A percentile compares a stretch with the other conserved stretches of the same genome.
phyloP scores from a whole-genome alignment of 2,113 vertebrate species.

The Entomyzon cyanotis region DNA sequence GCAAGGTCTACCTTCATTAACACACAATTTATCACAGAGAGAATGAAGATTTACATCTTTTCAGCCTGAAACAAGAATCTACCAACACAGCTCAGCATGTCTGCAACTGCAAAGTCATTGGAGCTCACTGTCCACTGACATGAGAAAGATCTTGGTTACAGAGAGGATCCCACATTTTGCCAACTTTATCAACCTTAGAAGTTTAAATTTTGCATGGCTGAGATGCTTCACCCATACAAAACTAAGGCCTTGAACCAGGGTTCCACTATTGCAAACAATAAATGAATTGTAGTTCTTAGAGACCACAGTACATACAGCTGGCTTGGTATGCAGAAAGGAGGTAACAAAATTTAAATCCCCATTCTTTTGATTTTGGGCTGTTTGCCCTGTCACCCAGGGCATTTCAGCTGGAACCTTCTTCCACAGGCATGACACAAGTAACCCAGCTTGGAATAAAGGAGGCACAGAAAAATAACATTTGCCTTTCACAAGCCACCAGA shows the following conservation, averaged over 20 bases:
- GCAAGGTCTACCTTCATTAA: neutral
- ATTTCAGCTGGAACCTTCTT: neutral
- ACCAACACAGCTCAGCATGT: neutral
- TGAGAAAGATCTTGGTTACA: neutral
- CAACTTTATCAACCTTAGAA: neutral
- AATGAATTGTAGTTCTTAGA: neutral
- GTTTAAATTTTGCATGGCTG: neutral
- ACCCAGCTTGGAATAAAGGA: neutral
- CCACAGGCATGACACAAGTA: neutral
- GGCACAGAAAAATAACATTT: neutral
- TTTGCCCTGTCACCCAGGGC: neutral
- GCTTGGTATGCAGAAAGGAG: neutral
- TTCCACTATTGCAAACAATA: neutral
- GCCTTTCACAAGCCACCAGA: neutral
- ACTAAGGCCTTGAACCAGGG: neutral
- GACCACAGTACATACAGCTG: neutral
- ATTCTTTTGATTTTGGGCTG: neutral
- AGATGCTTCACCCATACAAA: neutral
- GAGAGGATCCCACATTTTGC: neutral
- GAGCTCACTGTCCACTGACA: neutral
- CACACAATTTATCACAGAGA: conserved; percentile 1
- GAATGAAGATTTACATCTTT: neutral
- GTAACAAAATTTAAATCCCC: neutral
- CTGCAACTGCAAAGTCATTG: neutral
- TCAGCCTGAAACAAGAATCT: neutral